A percentile compares a stretch with the other conserved stretches of the same genome.
phyloP scores from a whole-genome alignment of 2,888 invertebrate genomes.

The Sesia bembeciformis region DNA sequence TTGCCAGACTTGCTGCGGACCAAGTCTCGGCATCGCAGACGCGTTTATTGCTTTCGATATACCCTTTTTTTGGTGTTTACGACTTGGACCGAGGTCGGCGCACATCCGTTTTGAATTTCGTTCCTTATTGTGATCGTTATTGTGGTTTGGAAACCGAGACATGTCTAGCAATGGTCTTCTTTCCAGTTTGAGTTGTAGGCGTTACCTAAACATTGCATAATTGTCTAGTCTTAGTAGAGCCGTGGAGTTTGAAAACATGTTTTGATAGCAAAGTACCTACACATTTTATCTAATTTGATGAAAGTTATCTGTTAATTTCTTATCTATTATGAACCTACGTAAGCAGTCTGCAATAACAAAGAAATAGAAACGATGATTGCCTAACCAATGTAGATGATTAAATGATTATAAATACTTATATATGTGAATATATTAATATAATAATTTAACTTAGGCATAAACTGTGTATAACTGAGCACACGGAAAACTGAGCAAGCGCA shows the following conservation, averaged over 20 bases:
- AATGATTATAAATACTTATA: too few relatives aligned
- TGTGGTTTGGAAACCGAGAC: background rate
- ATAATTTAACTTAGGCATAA: too few relatives aligned
- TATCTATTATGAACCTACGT: background rate
- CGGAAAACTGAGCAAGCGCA: too few relatives aligned
- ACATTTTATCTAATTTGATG: background rate
- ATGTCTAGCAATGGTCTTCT: background rate
- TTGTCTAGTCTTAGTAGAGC: background rate
- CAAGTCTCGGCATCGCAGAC: slow-evolving; percentile 41
- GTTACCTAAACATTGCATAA: background rate
- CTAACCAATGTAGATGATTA: too few relatives aligned
- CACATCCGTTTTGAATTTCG: slow-evolving; percentile 51
- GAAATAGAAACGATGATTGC: background rate
- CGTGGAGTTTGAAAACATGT: too few relatives aligned
- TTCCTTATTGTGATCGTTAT: slow-evolving; percentile 36
- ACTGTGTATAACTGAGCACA: too few relatives aligned
- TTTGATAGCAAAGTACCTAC: too few relatives aligned
- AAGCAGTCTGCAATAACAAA: background rate
- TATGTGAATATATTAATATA: too few relatives aligned
- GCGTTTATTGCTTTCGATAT: slow-evolving; percentile 61
- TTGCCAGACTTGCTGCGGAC: slow-evolving; percentile 32
- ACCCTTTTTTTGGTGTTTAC: slow-evolving; percentile 64
- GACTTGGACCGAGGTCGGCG: slow-evolving; percentile 52
- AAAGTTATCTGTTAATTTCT: background rate
- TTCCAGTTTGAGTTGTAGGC: background rate